Conservation (phyloP, 2,888 invertebrate genomes). For the Lottia scabra region DNA sequence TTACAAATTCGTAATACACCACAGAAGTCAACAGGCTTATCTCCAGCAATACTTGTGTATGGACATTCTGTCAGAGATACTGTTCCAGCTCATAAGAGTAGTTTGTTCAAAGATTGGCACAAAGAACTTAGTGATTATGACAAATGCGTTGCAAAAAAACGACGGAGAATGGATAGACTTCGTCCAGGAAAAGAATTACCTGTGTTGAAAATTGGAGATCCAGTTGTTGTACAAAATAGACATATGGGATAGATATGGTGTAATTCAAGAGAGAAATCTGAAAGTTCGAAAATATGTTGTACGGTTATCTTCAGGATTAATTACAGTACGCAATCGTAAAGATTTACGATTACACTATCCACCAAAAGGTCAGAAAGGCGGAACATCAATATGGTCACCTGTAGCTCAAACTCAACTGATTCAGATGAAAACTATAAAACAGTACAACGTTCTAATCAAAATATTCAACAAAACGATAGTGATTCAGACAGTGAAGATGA, state of each 20-base stretch:
- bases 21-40: background rate
- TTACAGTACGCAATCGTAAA: background rate
- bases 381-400: background rate
- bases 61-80: background rate
- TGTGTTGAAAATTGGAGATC: background rate
- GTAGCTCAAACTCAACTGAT: background rate
- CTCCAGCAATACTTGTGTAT: background rate
- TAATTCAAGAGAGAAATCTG: background rate
- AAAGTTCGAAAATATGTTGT: background rate
- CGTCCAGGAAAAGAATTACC: background rate
- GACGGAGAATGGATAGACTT: background rate
- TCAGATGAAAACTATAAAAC: background rate
- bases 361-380: background rate
- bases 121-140: background rate
- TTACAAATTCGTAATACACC: background rate
- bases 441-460: background rate
- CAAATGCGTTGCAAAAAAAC: background rate
- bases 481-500: background rate
- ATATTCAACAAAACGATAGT: background rate
- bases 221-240: background rate
- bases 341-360: background rate
- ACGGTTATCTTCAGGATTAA: background rate
- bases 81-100: background rate
- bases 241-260: background rate
- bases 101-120: background rate